Evolutionary conservation across 2,888 invertebrate species (phyloP).

Genomic region (Agelastica alni): DNA sequence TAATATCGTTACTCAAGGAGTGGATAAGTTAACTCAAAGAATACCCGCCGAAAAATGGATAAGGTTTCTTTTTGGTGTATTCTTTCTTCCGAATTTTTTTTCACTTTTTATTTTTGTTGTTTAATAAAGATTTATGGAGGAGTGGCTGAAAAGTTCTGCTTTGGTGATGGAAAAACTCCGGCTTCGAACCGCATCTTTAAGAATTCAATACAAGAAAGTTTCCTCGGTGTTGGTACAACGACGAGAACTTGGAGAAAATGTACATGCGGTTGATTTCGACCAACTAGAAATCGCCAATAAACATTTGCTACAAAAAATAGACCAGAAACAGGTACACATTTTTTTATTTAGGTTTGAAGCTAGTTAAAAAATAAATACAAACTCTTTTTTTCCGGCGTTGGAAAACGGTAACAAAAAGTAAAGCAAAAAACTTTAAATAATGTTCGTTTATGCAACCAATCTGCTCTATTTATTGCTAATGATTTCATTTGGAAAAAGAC

Average conservation of each 20-base stretch:
- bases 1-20: slow-evolving; percentile 52
- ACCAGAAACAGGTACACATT: slow-evolving; percentile 63
- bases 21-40: slow-evolving; percentile 63
- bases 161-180: slow-evolving; percentile 64
- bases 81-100: too few species aligned
- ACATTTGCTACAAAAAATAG: slow-evolving; percentile 59
- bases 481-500: too few species aligned
- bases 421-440: too few species aligned
- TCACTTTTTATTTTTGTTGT: too few species aligned
- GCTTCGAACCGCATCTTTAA: slow-evolving; percentile 62
- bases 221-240: slow-evolving; percentile 62
- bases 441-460: too few species aligned
- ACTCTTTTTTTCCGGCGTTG: too few species aligned
- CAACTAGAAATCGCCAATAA: slow-evolving; percentile 66
- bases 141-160: slow-evolving; percentile 63
- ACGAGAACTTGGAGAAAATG: slow-evolving; percentile 62
- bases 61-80: too few species aligned
- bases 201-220: slow-evolving; percentile 60
- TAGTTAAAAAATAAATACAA: too few species aligned
- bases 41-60: slow-evolving; percentile 64
- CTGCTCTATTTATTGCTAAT: too few species aligned
- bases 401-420: too few species aligned
- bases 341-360: too few species aligned
- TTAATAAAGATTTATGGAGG: slow-evolving; percentile 62
- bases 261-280: slow-evolving; percentile 67